These are phyloP conservation scores for Pemphigus obesinymphae DNA, from an alignment of 1,140 invertebrate species.

Conservation along the genomic window DNA sequence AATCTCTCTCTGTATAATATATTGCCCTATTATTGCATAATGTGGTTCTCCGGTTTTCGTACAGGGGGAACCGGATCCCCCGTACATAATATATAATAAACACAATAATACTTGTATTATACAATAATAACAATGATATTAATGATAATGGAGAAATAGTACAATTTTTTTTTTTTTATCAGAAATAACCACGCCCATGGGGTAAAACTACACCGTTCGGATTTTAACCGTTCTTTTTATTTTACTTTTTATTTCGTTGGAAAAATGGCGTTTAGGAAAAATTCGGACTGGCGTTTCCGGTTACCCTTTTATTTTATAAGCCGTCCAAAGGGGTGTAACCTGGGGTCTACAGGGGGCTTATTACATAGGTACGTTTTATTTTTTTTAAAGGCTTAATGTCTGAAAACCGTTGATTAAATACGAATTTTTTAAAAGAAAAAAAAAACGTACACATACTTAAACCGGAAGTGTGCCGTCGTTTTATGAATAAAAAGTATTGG, in stretches of 20 bases:
- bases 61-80: constrained; percentile 37
- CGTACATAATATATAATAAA: constrained; percentile 23
- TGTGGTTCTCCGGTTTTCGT: constrained; percentile 9
- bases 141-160: constrained; percentile 40
- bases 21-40: constrained; percentile 29
- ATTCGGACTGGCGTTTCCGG: constrained; percentile 41
- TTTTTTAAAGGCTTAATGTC: constrained; percentile 25
- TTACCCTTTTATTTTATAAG: constrained; percentile 36
- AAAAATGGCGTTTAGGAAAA: constrained; percentile 42
- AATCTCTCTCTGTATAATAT: not conserved
- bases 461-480: constrained; percentile 40
- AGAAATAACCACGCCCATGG: constrained; percentile 30
- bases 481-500: constrained; percentile 28
- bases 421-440: constrained; percentile 5
- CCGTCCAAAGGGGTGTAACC: constrained; percentile 22
- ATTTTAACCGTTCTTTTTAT: constrained; percentile 34
- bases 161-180: constrained; percentile 38
- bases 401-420: constrained; percentile 36
- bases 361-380: constrained; percentile 20
- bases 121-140: constrained; percentile 37
- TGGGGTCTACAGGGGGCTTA: constrained; percentile 28
- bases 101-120: constrained; percentile 37
- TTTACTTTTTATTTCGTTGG: constrained; percentile 3
- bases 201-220: constrained; percentile 38
- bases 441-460: constrained; percentile 25